Evolutionary conservation across 2,113 vertebrate genomes (phyloP).

Genomic region (Gadus chalcogrammus): DNA sequence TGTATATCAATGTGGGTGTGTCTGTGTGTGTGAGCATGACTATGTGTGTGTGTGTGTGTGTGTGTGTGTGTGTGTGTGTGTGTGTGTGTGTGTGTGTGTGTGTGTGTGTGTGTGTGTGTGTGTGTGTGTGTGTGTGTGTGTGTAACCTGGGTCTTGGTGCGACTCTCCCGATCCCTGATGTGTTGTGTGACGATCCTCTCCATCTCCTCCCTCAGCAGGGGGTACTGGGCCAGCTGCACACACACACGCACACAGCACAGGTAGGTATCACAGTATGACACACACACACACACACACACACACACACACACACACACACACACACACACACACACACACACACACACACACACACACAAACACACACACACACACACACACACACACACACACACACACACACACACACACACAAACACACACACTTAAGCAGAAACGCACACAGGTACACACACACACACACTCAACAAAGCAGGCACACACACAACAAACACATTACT

Average conservation of each 20-base stretch:
- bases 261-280: constrained; percentile 30
- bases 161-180: constrained; percentile 93
- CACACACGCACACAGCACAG: constrained; percentile 46
- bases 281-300: constrained; percentile 24
- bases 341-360: background rate
- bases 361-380: background rate
- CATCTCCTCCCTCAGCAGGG: constrained; percentile 95
- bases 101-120: background rate
- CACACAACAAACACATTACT: too few species aligned
- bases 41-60: background rate
- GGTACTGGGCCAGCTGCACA: constrained; percentile 93
- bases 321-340: constrained; percentile 15
- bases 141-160: constrained; percentile 89
- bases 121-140: background rate
- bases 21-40: too few species aligned
- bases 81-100: background rate
- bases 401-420: constrained; percentile 4
- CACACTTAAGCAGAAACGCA: constrained; percentile 38
- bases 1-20: background rate
- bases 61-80: too few species aligned
- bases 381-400: background rate
- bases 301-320: constrained; percentile 3
- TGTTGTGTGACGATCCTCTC: constrained; percentile 96
- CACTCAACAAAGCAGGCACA: too few species aligned
- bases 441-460: constrained; percentile 20